Percentiles rank a stretch among this genome's conserved stretches.
Conservation (phyloP, 1,140 invertebrate species). For the Hylaeus volcanicus region DNA sequence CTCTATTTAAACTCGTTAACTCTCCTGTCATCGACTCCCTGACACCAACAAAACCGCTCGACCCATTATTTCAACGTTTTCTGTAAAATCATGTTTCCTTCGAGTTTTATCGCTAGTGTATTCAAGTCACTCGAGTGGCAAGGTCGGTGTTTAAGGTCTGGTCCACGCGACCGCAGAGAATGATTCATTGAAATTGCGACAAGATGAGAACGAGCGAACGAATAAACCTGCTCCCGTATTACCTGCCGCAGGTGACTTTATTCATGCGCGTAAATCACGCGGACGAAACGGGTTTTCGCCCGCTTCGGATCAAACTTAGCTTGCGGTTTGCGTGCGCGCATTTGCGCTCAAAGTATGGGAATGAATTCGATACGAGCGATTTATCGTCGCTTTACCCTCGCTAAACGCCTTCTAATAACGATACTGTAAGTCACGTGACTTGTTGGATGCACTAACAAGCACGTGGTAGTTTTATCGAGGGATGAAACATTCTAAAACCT, state of each 20-base stretch:
- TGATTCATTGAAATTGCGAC: background rate
- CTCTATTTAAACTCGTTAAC: too few species aligned
- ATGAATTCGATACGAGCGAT: slow-evolving; percentile 47
- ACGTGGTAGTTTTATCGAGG: too few species aligned
- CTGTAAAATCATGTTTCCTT: too few species aligned
- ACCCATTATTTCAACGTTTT: too few species aligned
- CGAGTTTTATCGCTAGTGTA: too few species aligned
- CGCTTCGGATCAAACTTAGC: slow-evolving; percentile 35
- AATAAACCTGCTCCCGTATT: slow-evolving; percentile 50
- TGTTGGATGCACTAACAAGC: too few species aligned
- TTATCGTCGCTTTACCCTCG: background rate
- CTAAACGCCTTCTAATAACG: background rate
- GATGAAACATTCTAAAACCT: too few species aligned
- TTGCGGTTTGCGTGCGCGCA: slow-evolving; percentile 51
- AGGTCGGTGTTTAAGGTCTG: background rate
- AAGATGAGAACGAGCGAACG: slow-evolving; percentile 22
- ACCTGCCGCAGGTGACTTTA: slow-evolving; percentile 57
- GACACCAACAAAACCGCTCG: too few species aligned
- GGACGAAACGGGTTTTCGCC: slow-evolving; percentile 56
- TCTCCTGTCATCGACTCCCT: too few species aligned
- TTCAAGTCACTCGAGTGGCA: too few species aligned
- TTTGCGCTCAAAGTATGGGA: slow-evolving; percentile 39
- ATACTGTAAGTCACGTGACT: background rate
- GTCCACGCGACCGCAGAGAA: background rate
- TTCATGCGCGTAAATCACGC: slow-evolving; percentile 64